phyloP scores from a whole-genome alignment of 1,140 invertebrate genomes.

The Achroia grisella region DNA sequence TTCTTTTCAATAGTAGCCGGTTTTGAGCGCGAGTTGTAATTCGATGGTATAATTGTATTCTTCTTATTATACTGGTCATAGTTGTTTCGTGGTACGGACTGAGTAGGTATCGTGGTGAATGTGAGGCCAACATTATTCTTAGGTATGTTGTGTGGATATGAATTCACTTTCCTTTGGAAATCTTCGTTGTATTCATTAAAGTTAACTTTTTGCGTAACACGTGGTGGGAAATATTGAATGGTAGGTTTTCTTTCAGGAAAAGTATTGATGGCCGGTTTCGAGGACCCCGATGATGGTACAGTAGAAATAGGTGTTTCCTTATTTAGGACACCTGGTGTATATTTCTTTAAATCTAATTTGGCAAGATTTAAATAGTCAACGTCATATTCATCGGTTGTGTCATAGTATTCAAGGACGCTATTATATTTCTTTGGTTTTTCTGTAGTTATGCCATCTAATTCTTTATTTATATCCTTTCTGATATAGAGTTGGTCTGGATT shows the following conservation, averaged over 20 bases:
- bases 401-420: slow-evolving; percentile 45
- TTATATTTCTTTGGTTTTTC: slow-evolving; percentile 29
- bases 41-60: not conserved
- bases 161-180: slow-evolving; percentile 36
- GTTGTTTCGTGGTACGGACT: slow-evolving; percentile 6
- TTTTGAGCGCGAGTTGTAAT: not conserved
- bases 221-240: slow-evolving; percentile 54
- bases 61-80: not conserved
- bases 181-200: slow-evolving; percentile 31
- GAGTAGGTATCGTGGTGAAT: slow-evolving; percentile 2
- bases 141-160: slow-evolving; percentile 21
- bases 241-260: slow-evolving; percentile 41
- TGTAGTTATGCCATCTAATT: slow-evolving; percentile 10
- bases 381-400: slow-evolving; percentile 48
- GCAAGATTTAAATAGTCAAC: slow-evolving; percentile 44
- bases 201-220: slow-evolving; percentile 25
- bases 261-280: slow-evolving; percentile 13
- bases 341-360: slow-evolving; percentile 56
- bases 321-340: slow-evolving; percentile 17
- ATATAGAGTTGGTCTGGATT: not conserved
- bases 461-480: not conserved
- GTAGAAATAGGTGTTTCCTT: slow-evolving; percentile 4
- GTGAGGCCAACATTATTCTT: slow-evolving; percentile 10
- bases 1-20: slow-evolving; percentile 19
- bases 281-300: slow-evolving; percentile 6